These are phyloP conservation scores for Lysiphlebus fabarum DNA, from an alignment of 1,140 invertebrate genomes.

Conservation along the genomic window DNA sequence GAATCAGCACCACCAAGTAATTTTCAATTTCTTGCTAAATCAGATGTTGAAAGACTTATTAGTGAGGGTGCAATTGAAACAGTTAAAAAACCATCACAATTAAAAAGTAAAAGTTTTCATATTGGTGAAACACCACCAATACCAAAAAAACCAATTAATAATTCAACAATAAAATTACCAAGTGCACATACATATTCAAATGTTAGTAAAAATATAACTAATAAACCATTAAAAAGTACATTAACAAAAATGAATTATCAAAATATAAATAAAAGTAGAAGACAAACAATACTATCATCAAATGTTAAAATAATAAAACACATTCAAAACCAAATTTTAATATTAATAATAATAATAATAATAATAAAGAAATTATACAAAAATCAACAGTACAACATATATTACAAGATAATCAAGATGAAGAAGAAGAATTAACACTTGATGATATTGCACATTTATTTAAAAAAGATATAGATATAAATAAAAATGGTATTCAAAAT, in stretches of 20 bases:
- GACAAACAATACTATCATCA: neutral
- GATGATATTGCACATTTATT: constrained; percentile 45
- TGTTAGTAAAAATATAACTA: too few species aligned
- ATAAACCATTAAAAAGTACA: too few species aligned
- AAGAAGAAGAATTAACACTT: constrained; percentile 49
- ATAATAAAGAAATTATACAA: constrained; percentile 35
- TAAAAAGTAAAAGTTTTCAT: constrained; percentile 41
- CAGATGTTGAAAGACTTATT: constrained; percentile 51
- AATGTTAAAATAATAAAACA: neutral
- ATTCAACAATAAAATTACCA: neutral
- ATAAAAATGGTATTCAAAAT: neutral
- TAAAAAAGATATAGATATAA: constrained; percentile 23
- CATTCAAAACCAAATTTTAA: neutral
- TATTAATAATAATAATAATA: constrained; percentile 6
- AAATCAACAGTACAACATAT: constrained; percentile 51
- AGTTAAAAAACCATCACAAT: constrained; percentile 47
- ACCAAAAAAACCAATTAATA: constrained; percentile 17
- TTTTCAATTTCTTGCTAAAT: constrained; percentile 51
- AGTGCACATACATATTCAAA: neutral
- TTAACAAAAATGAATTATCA: neutral
- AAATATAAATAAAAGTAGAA: neutral
- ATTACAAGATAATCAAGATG: constrained; percentile 41
- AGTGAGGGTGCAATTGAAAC: constrained; percentile 52
- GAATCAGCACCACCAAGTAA: constrained; percentile 50
- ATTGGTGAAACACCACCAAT: constrained; percentile 21